Base-by-base conservation (phyloP, 2,113 vertebrate species). In the Salvelinus sp. region DNA sequence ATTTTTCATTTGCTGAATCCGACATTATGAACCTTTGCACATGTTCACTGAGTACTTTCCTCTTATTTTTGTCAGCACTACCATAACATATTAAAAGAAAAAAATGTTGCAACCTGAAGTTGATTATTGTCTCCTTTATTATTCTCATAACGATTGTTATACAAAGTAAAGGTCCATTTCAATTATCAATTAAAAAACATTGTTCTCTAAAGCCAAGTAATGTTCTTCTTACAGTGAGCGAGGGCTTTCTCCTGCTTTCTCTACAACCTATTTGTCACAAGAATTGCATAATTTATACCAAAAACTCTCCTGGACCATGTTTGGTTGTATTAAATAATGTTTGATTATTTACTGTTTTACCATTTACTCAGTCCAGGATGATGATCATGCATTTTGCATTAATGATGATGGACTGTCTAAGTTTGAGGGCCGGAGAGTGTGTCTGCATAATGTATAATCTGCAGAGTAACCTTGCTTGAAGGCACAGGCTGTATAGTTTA, bases 51-150 rank as follows among this genome's bases (percentile, higher is more conserved):
- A 88, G 79, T 88, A 89, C 54, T 82, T 89, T 83, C 60, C 47
- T 88, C 83, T 89, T 87, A 72, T 73, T 89, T 89, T 87, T 88
- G 83, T 86, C 80, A 80, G 48, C 66, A 70, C 78, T 74, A 83
- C 82, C 79, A 88, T 86, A 87, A 57, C 12, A 67, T 47, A 86
- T 85, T 77, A 72, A 91, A 89, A 82, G 47, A 81, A 84, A 76
- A 6, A 30, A 83, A 83, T 76, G 58, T n/a, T 63, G 33, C 77
- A 33, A 72, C 79, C 28, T 76, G 70, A 38, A 33, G 71, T 62
- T 69, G 3, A 47, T 58, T 9, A 71, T 70, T 65, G 75, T 82
- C 60, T 73, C 28, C 76, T 65, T 82, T 30, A 12, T 48, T 69
- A 12, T 25, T 20, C 12, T 48, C 20, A 22, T 48, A 14, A 13